Percentiles rank a stretch among this genome's conserved stretches.
phyloP scores from a whole-genome alignment of 2,113 vertebrate genomes.

The Stomatorhinus ivindoensis region DNA sequence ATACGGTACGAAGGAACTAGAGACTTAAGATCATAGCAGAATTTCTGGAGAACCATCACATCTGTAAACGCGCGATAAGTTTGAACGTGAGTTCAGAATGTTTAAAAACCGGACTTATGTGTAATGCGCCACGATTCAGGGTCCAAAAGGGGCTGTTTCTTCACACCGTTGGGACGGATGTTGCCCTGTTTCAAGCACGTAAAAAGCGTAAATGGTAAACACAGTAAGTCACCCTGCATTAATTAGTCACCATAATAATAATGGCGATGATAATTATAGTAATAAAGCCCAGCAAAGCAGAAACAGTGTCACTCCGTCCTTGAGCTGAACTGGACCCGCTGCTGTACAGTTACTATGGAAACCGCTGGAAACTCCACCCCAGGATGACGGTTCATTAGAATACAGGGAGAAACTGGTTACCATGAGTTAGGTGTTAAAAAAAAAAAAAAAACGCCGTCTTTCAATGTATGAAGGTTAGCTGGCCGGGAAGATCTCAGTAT shows the following conservation, averaged over 20 bases:
- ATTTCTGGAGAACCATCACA: not conserved
- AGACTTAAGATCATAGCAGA: not conserved
- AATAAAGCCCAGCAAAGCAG: not conserved
- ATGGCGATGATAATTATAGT: not conserved
- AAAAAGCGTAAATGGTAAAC: not conserved
- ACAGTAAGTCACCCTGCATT: not conserved
- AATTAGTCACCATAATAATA: not conserved
- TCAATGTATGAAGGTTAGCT: constrained; percentile 6
- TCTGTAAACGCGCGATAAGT: not conserved
- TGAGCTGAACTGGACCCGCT: not conserved
- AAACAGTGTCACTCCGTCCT: not conserved
- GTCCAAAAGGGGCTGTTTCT: not conserved
- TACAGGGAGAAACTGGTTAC: not conserved
- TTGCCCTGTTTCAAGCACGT: not conserved
- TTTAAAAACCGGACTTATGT: not conserved
- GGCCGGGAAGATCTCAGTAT: not conserved
- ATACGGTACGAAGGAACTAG: not conserved
- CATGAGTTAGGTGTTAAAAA: not conserved
- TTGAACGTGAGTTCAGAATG: not conserved
- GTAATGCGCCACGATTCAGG: not conserved
- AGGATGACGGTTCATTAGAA: not conserved
- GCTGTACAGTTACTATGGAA: constrained; percentile 3
- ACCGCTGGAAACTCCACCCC: not conserved
- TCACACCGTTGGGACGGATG: not conserved
- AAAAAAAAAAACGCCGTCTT: not conserved